Base-by-base conservation (phyloP, 2,797 vertebrate genomes). In the Sebastes iracundus region DNA sequence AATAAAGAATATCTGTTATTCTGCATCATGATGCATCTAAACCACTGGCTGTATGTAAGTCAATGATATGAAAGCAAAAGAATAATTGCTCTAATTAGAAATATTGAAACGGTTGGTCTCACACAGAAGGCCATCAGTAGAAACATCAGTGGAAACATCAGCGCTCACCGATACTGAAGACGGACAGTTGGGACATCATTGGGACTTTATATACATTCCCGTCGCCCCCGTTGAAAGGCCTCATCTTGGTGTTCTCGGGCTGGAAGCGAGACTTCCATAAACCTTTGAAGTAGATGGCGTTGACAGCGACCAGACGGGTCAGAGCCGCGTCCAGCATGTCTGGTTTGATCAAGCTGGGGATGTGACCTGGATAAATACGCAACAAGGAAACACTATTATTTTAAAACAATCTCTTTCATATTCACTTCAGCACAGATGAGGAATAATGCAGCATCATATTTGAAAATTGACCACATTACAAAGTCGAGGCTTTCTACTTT, bases 281-380 rank as follows among this genome's bases (percentile, higher is more conserved):
- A 27, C 98, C 98, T 94, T 99, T 99, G 91, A 99, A 99, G 91
- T 97, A 99, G 69, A 99, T 95, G 0, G 98, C 95, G 55, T 98
- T 98, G 70, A 98, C 95, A 7, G 95, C 88, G 7, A 99, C 96
- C 84, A 99, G 90, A 5, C 96, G 96, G 74, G 97, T 98, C 82
- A 98, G 62, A 23, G 38, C 16, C 0, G 95, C 49, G 61, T 97
- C 94, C 68, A 99, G 90, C 83, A 97, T 96, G 74, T 97, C 96
- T 1, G 97, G 95, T 68, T 95, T 94, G 79, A 99, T 84, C 88
- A 99, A 79, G 71, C 82, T 94, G 85, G 97, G 95, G 13, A 99
- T 99, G 95, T 97, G 97, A 78, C 97, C 98, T 99, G 85, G 63
- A 81, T 85, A 61, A 83, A 88, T 32, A 79, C 10, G 23, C 14